Conservation (phyloP, 2,113 vertebrate genomes). For the Prionailurus viverrinus region DNA sequence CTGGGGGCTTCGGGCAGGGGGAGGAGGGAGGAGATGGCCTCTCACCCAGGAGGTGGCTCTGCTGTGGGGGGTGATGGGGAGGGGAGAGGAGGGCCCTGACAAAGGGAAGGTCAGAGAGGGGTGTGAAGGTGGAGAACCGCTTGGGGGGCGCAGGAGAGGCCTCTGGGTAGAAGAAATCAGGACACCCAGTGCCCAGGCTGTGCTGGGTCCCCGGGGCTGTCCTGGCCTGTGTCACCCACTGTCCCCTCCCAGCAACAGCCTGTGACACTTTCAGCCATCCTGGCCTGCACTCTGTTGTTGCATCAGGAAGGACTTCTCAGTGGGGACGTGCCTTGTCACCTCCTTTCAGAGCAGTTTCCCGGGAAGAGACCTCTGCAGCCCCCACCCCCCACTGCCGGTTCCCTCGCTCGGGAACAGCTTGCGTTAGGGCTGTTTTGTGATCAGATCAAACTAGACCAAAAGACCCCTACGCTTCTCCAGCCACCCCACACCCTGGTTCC, state of each 20-base stretch:
- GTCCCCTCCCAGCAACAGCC: not conserved
- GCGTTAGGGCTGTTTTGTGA: not conserved
- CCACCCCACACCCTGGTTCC: not conserved
- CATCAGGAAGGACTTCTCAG: not conserved
- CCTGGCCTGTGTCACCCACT: not conserved
- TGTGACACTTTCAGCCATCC: not conserved
- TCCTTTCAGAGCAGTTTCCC: not conserved
- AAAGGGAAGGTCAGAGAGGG: not conserved
- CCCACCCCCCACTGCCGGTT: no score
- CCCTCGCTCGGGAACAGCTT: not conserved
- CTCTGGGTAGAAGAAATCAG: not conserved
- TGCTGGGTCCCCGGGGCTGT: not conserved
- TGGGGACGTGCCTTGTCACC: not conserved
- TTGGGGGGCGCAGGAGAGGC: not conserved
- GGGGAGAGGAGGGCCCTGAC: not conserved
- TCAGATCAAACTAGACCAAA: not conserved
- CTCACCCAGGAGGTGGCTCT: not conserved
- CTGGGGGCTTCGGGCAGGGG: not conserved
- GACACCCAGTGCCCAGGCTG: not conserved
- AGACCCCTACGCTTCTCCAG: not conserved
- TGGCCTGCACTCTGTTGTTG: not conserved
- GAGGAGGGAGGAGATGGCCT: not conserved
- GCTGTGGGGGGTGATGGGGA: not conserved
- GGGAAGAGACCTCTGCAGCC: not conserved
- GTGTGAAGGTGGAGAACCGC: not conserved